These are phyloP conservation scores for Hippocampus comes DNA, from an alignment of 2,113 vertebrate species.

Conservation along the genomic window DNA sequence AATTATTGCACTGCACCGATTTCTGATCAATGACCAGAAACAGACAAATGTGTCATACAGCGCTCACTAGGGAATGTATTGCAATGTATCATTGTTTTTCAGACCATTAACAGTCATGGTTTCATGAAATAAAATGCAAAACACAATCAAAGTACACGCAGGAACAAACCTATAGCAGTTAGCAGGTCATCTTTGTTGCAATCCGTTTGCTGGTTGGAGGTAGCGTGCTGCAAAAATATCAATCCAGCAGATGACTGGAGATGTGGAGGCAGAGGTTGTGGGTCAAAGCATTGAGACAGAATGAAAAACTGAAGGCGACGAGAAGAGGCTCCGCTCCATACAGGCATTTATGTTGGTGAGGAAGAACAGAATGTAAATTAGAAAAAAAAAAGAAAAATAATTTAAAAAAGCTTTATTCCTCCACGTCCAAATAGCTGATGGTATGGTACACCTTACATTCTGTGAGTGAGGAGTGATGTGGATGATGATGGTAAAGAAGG, in stretches of 20 bases:
- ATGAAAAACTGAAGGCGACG: slow-evolving; percentile 13
- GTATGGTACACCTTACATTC: slow-evolving; percentile 53
- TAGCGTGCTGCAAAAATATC: slow-evolving; percentile 42
- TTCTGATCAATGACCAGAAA: background rate
- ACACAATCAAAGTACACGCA: too few relatives aligned
- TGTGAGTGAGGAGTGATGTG: slow-evolving; percentile 66
- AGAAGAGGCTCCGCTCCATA: slow-evolving; percentile 18
- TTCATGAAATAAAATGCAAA: background rate
- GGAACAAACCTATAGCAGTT: slow-evolving; percentile 5
- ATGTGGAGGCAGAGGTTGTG: slow-evolving; percentile 25
- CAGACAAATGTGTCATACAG: background rate
- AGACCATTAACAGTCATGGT: background rate
- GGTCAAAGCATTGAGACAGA: slow-evolving; percentile 18
- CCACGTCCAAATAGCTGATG: slow-evolving; percentile 45
- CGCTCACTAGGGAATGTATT: background rate
- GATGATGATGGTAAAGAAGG: slow-evolving; percentile 72
- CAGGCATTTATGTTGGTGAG: slow-evolving; percentile 26
- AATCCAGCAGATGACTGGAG: slow-evolving; percentile 26
- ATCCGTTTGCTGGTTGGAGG: slow-evolving; percentile 41
- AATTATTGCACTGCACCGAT: background rate
- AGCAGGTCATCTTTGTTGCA: slow-evolving; percentile 54
- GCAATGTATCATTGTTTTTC: background rate
- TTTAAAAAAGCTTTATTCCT: slow-evolving; percentile 14
- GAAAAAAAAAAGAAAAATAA: background rate
- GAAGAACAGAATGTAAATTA: slow-evolving; percentile 17